A percentile compares a stretch with the other conserved stretches of the same genome.
phyloP scores from a whole-genome alignment of 2,797 vertebrate genomes.

The Remorina albescens region DNA sequence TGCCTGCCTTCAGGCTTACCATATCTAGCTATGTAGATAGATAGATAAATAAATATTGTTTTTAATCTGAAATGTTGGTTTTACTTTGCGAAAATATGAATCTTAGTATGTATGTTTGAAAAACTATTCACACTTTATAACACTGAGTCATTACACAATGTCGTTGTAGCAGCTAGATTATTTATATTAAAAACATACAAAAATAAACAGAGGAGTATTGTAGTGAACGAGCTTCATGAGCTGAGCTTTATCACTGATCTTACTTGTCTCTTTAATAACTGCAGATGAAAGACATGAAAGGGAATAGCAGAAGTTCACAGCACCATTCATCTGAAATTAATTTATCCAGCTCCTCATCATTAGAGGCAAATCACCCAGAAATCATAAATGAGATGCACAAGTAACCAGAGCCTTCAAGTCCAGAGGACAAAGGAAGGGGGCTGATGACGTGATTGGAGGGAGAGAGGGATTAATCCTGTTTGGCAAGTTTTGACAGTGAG shows the following conservation, averaged over 20 bases:
- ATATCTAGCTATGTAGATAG: too few relatives aligned
- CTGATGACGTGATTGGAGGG: conserved; percentile 17
- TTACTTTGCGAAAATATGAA: conserved; percentile 17
- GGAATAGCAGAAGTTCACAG: conserved; percentile 31
- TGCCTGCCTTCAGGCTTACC: conserved; percentile 20
- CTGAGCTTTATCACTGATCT: not conserved
- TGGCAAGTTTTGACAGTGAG: conserved; percentile 38
- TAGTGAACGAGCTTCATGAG: not conserved
- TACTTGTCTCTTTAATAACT: not conserved
- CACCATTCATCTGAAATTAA: conserved; percentile 18
- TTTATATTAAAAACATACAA: conserved; percentile 2
- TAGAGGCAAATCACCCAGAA: conserved; percentile 42
- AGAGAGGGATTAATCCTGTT: conserved; percentile 45
- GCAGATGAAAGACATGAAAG: not conserved
- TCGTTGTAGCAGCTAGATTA: not conserved
- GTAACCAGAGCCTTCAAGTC: conserved; percentile 27
- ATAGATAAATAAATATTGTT: too few relatives aligned
- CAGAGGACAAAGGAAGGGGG: not conserved
- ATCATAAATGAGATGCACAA: conserved; percentile 15
- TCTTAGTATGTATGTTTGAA: not conserved
- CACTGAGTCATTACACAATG: not conserved
- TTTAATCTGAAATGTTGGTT: too few relatives aligned
- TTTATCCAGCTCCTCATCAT: conserved; percentile 30
- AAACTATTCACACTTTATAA: not conserved
- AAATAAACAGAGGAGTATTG: not conserved